Evolutionary conservation across 2,113 vertebrate genomes (phyloP).

Genomic region (Vireo altiloquus): DNA sequence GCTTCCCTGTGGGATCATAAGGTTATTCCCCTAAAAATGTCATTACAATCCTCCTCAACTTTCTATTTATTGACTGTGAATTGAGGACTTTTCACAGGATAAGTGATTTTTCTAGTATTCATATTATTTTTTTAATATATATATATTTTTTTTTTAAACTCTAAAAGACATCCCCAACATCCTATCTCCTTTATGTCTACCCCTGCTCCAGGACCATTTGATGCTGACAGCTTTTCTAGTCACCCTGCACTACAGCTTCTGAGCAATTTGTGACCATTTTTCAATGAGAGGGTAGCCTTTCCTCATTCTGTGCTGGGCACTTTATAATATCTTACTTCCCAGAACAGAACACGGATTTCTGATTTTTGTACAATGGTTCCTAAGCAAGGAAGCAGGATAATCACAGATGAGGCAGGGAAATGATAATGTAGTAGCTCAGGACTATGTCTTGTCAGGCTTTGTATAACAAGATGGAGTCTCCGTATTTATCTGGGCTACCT

Average conservation of each 20-base stretch:
- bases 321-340: background rate
- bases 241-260: background rate
- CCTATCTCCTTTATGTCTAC: background rate
- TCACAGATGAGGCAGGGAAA: background rate
- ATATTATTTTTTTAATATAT: accelerated
- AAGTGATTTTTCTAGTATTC: background rate
- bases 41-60: background rate
- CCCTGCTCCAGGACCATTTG: background rate
- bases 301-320: background rate
- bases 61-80: background rate
- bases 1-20: background rate
- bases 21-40: background rate
- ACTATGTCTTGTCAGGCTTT: background rate
- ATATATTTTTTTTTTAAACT: background rate
- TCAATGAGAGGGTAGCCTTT: background rate
- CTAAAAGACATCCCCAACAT: background rate
- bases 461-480: background rate
- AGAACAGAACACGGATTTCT: background rate
- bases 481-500: background rate
- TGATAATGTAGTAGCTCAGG: background rate
- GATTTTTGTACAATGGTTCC: background rate
- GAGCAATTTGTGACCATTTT: background rate
- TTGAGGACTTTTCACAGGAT: background rate
- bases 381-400: background rate
- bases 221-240: background rate